Conservation (phyloP, 2,888 invertebrate genomes). For the Slavum lentiscoides region DNA sequence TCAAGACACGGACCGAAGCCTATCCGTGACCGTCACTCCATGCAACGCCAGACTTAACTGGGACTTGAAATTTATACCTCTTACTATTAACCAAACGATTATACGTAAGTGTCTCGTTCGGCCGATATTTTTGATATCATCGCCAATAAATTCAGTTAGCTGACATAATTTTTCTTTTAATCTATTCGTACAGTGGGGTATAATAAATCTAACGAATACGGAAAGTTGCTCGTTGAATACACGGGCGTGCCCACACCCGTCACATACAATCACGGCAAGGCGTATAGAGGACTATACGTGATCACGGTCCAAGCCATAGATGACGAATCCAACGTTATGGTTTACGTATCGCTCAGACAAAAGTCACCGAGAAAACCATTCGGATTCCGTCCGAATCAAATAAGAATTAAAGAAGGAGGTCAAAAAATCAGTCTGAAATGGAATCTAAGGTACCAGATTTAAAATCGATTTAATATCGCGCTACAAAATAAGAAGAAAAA, state of each 20-base stretch:
- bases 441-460: slow-evolving; percentile 30
- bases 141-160: not conserved
- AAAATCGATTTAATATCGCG: not conserved
- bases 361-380: not conserved
- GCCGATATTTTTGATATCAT: too few species aligned
- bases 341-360: not conserved
- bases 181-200: not conserved
- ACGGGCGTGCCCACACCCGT: slow-evolving; percentile 17
- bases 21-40: slow-evolving; percentile 33
- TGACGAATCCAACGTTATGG: not conserved
- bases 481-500: not conserved
- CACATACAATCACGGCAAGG: not conserved
- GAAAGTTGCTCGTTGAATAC: slow-evolving; percentile 8
- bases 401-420: slow-evolving; percentile 30
- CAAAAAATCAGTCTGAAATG: slow-evolving; percentile 16
- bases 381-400: not conserved
- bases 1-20: slow-evolving; percentile 18
- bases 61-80: slow-evolving; percentile 23
- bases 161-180: not conserved
- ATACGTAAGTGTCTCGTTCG: not conserved
- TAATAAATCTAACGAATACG: not conserved
- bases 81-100: not conserved
- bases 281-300: slow-evolving; percentile 28
- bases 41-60: slow-evolving; percentile 12
- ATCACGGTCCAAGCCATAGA: slow-evolving; percentile 18